phyloP scores from a whole-genome alignment of 2,888 invertebrate species.

The Abrostola tripartita region DNA sequence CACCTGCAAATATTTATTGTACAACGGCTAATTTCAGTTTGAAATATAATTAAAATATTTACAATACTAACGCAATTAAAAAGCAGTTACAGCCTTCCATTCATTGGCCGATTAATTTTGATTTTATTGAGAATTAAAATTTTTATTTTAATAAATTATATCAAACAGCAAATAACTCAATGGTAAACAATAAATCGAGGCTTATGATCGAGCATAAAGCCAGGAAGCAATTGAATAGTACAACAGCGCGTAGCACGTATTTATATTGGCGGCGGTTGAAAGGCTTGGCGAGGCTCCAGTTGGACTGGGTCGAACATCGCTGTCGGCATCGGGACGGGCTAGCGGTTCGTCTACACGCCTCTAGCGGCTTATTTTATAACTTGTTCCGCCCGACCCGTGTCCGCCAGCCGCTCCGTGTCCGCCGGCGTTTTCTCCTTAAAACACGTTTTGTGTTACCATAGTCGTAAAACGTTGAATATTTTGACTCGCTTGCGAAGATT shows the following conservation, averaged over 20 bases:
- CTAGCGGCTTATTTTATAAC: constrained; percentile 64
- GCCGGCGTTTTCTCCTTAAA: constrained; percentile 49
- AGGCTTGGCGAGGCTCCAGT: constrained; percentile 60
- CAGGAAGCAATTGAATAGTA: constrained; percentile 62
- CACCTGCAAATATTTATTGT: too few species aligned
- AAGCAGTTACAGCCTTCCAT: neutral
- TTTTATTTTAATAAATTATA: neutral
- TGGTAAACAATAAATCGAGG: constrained; percentile 46
- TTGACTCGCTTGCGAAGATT: constrained; percentile 18
- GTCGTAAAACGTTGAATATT: constrained; percentile 46
- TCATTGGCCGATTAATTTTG: constrained; percentile 1
- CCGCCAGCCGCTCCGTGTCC: constrained; percentile 19
- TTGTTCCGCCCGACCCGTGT: constrained; percentile 53
- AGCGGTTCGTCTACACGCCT: constrained; percentile 52
- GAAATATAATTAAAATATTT: too few species aligned
- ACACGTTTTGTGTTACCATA: constrained; percentile 44
- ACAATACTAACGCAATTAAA: too few species aligned
- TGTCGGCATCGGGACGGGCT: constrained; percentile 46
- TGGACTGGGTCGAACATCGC: constrained; percentile 50
- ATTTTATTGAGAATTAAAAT: neutral
- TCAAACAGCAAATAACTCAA: neutral
- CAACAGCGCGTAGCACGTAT: constrained; percentile 56
- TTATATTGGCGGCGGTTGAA: constrained; percentile 57
- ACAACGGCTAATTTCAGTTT: too few species aligned
- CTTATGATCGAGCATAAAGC: constrained; percentile 48